Percentiles rank a stretch among this genome's conserved stretches.
phyloP scores from a whole-genome alignment of 1,140 invertebrate species.

The Caerostris darwini region DNA sequence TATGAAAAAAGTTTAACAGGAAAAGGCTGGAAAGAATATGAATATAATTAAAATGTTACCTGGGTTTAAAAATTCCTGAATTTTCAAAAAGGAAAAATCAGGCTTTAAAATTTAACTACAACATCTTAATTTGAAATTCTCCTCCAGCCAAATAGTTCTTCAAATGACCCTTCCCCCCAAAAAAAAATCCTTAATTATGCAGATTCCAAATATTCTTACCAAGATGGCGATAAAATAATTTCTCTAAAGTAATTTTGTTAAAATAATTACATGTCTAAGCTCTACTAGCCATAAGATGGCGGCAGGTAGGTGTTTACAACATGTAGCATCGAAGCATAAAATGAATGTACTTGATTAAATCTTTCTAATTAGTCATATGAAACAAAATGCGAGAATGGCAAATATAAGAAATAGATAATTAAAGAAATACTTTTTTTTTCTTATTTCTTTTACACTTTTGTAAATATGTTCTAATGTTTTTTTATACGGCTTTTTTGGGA shows the following conservation, averaged over 20 bases:
- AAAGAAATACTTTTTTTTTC: background rate
- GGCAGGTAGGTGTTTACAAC: background rate
- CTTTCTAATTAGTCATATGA: background rate
- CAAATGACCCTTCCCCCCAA: too few relatives aligned
- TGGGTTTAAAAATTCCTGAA: background rate
- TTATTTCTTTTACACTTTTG: background rate
- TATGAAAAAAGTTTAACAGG: too few relatives aligned
- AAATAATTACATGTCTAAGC: background rate
- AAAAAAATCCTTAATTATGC: background rate
- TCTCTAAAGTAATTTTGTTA: slow-evolving; percentile 15
- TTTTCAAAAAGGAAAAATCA: background rate
- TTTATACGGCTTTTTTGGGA: too few relatives aligned
- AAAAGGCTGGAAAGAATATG: too few relatives aligned
- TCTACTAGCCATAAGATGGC: background rate
- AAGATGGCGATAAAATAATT: background rate
- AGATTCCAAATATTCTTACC: background rate
- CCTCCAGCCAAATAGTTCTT: too few relatives aligned
- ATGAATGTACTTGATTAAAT: slow-evolving; percentile 29
- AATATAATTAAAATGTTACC: too few relatives aligned
- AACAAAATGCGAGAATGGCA: slow-evolving; percentile 10
- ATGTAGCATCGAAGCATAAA: background rate
- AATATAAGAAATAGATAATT: background rate
- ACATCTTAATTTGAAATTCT: background rate
- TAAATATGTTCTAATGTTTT: too few relatives aligned
- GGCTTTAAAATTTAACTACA: background rate